phyloP scores from a whole-genome alignment of 2,113 vertebrate species.

The Climacteris rufus region DNA sequence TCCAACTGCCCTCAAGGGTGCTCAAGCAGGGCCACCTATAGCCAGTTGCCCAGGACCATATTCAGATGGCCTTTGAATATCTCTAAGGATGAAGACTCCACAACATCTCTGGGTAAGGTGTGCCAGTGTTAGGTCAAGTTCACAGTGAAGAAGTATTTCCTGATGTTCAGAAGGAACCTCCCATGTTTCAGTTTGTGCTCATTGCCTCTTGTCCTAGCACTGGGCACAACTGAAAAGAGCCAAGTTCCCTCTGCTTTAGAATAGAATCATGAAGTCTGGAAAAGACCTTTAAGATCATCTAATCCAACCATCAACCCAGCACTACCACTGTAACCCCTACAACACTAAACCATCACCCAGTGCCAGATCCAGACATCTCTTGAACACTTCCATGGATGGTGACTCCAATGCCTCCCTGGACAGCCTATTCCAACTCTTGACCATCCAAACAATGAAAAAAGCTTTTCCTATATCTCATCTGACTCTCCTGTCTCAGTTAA shows the following conservation, averaged over 20 bases:
- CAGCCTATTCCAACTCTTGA: not conserved
- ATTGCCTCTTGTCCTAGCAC: not conserved
- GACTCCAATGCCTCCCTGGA: no score
- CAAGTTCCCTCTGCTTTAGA: not conserved
- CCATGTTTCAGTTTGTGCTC: not conserved
- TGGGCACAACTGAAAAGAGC: not conserved
- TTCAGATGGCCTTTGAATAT: not conserved
- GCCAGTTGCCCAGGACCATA: accelerated
- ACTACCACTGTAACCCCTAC: not conserved
- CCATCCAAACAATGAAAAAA: not conserved
- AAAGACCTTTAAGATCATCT: not conserved
- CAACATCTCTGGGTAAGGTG: not conserved
- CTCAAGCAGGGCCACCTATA: not conserved
- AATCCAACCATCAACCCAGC: not conserved
- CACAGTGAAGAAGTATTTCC: not conserved
- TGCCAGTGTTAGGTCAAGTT: not conserved
- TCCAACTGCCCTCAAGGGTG: not conserved
- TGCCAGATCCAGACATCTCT: not conserved
- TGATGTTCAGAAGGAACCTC: not conserved
- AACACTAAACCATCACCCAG: not conserved
- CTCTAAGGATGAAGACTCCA: no score
- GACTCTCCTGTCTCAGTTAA: not conserved
- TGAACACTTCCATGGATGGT: not conserved
- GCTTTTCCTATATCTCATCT: not conserved
- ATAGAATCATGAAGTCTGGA: not conserved